Percentiles rank a stretch among this genome's conserved stretches.
phyloP scores from a whole-genome alignment of 2,113 vertebrate species.

The Ploceus nigricollis region DNA sequence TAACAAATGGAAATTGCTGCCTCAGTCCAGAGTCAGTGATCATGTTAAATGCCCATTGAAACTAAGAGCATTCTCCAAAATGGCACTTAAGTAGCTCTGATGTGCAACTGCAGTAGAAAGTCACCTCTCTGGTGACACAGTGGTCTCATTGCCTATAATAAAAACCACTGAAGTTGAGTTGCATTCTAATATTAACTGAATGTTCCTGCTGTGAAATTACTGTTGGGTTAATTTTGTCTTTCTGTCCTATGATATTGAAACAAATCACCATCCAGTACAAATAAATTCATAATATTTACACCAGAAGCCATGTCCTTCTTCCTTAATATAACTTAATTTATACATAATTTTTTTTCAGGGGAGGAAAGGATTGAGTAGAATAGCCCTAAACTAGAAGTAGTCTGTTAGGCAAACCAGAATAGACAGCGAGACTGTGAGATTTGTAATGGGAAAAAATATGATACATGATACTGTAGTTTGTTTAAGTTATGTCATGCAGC shows the following conservation, averaged over 20 bases:
- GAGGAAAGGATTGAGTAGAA: neutral
- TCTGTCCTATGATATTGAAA: neutral
- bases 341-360: neutral
- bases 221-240: neutral
- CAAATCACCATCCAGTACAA: neutral
- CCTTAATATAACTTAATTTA: neutral
- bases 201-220: neutral
- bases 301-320: neutral
- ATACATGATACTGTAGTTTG: neutral
- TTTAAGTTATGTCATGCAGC: neutral
- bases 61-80: neutral
- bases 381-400: neutral
- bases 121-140: neutral
- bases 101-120: neutral
- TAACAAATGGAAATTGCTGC: neutral
- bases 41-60: neutral
- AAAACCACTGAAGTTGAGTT: neutral
- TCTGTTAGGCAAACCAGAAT: neutral
- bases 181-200: neutral
- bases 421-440: neutral
- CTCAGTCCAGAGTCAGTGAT: neutral
- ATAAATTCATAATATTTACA: neutral
- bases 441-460: fast-evolving
- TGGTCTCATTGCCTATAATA: neutral
- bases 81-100: neutral